Conservation (phyloP, 2,888 invertebrate species). For the Lingula anatina region DNA sequence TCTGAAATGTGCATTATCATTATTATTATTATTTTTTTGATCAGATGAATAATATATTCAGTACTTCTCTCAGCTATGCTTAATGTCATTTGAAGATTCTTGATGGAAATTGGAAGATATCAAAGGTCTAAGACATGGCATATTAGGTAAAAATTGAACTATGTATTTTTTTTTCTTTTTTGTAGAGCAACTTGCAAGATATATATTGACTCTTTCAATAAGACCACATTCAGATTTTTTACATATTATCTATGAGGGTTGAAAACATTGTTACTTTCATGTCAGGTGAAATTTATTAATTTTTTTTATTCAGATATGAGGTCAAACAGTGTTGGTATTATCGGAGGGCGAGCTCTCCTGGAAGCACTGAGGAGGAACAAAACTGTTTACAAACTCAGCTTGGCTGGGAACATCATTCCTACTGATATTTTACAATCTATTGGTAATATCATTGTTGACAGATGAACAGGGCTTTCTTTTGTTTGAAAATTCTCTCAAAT, state of each 20-base stretch:
- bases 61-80: too few relatives aligned
- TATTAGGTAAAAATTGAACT: too few relatives aligned
- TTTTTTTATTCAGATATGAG: conserved; percentile 38
- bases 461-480: too few relatives aligned
- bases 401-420: conserved; percentile 52
- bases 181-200: neutral
- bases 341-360: conserved; percentile 46
- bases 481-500: too few relatives aligned
- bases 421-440: conserved; percentile 47
- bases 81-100: too few relatives aligned
- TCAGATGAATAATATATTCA: neutral
- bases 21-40: neutral
- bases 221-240: neutral
- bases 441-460: too few relatives aligned
- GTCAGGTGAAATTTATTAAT: too few relatives aligned
- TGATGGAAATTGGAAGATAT: too few relatives aligned
- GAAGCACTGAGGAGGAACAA: conserved; percentile 46
- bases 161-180: too few relatives aligned
- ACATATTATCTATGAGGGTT: neutral
- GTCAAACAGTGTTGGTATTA: conserved; percentile 51
- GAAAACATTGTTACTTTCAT: neutral
- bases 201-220: neutral
- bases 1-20: neutral
- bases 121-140: too few relatives aligned
- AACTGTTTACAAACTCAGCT: conserved; percentile 39